Percentiles rank a stretch among this genome's conserved stretches.
These are phyloP conservation scores for Falco rusticolus DNA, from an alignment of 2,797 vertebrate species.

Conservation along the genomic window DNA sequence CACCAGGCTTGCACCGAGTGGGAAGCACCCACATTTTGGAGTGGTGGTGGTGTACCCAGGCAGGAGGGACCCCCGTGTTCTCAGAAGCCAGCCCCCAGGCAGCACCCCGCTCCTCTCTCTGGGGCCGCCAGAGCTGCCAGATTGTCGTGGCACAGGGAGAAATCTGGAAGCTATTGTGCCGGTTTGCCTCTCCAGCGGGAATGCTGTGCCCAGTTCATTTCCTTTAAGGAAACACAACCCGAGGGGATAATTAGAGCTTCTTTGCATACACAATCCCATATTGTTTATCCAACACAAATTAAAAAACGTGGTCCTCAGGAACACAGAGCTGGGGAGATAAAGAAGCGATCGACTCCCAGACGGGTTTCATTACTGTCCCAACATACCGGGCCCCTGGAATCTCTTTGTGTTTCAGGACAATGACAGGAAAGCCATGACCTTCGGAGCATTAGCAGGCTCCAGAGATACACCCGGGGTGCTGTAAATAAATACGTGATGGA, in stretches of 20 bases:
- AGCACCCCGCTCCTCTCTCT: not conserved
- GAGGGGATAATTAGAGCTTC: constrained; percentile 82
- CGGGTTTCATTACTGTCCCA: constrained; percentile 72
- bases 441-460: fast-evolving
- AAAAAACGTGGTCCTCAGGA: constrained; percentile 78
- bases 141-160: not conserved
- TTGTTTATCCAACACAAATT: constrained; percentile 85
- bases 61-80: fast-evolving
- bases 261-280: constrained; percentile 78
- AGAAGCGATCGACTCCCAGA: constrained; percentile 65
- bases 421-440: not conserved
- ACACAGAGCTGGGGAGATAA: constrained; percentile 75
- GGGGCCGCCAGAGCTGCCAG: not conserved
- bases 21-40: fast-evolving
- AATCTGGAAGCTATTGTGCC: constrained; percentile 83
- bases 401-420: not conserved
- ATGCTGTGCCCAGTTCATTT: constrained; percentile 80
- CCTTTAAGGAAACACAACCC: constrained; percentile 83
- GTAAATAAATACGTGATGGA: not conserved
- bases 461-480: not conserved
- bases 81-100: not conserved
- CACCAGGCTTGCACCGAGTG: fast-evolving
- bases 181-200: constrained; percentile 63
- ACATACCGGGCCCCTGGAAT: constrained; percentile 7
- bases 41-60: too few relatives aligned